Evolutionary conservation across 2,797 vertebrate species (phyloP).

Genomic region (Amblyraja radiata): DNA sequence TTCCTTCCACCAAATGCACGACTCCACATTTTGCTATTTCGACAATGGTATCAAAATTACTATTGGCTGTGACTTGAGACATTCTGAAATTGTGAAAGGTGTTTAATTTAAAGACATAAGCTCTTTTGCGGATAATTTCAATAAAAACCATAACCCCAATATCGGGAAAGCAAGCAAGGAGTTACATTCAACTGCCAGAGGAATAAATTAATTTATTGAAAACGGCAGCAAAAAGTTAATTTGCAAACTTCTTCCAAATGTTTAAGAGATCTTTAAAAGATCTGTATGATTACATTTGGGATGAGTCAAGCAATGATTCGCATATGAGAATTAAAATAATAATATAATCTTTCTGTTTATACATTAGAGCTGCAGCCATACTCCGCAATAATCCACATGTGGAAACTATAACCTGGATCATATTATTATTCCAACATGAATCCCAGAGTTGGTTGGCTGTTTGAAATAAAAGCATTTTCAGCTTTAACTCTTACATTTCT

Average conservation of each 20-base stretch:
- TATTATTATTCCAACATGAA: not conserved
- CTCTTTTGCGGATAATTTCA: not conserved
- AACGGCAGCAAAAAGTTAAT: not conserved
- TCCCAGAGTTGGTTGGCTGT: not conserved
- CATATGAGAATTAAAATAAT: constrained; percentile 3
- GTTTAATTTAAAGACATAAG: not conserved
- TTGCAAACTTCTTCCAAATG: constrained; percentile 7
- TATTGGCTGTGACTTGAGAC: not conserved
- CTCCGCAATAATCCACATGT: not conserved
- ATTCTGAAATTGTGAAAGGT: too few species aligned
- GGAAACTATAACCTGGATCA: not conserved
- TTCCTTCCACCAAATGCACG: too few species aligned
- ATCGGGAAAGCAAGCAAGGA: not conserved
- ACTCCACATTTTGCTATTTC: too few species aligned
- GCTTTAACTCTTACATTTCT: not conserved
- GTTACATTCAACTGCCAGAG: not conserved
- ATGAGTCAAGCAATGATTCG: not conserved
- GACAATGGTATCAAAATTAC: not conserved
- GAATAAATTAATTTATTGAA: not conserved
- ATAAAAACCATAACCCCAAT: not conserved
- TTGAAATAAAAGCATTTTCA: not conserved
- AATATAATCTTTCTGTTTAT: constrained; percentile 16
- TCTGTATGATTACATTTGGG: not conserved
- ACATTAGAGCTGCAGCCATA: constrained; percentile 22
- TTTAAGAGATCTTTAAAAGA: constrained; percentile 25